phyloP scores from a whole-genome alignment of 2,888 invertebrate genomes.

The Chesias legatella region DNA sequence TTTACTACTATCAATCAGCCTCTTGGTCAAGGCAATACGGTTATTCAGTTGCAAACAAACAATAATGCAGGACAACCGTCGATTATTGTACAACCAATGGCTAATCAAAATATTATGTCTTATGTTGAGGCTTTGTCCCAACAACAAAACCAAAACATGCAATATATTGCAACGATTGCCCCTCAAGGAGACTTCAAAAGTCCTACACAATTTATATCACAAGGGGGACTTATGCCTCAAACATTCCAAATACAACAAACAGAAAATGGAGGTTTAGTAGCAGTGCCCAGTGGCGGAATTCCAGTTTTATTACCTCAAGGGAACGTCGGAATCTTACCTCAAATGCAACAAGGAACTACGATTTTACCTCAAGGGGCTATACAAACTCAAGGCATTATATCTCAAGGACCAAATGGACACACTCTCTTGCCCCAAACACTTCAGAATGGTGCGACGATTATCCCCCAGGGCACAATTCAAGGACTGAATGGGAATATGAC shows the following conservation, averaged over 20 bases:
- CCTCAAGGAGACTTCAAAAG: conserved; percentile 81
- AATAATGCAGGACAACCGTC: conserved; percentile 81
- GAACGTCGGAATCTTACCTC: conserved; percentile 74
- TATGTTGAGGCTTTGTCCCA: conserved; percentile 86
- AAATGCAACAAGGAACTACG: conserved; percentile 78
- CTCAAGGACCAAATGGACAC: conserved; percentile 79
- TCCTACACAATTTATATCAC: conserved; percentile 78
- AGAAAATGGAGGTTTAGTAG: conserved; percentile 80
- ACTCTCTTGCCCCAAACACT: conserved; percentile 82
- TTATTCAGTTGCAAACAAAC: conserved; percentile 80
- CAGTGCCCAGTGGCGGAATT: conserved; percentile 81
- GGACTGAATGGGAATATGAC: conserved; percentile 64
- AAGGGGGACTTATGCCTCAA: conserved; percentile 78
- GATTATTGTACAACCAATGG: conserved; percentile 85
- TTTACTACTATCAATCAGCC: conserved; percentile 71
- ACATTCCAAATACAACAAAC: conserved; percentile 82
- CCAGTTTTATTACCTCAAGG: conserved; percentile 78
- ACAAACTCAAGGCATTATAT: conserved; percentile 73
- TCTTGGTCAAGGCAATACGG: conserved; percentile 72
- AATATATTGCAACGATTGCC: conserved; percentile 86
- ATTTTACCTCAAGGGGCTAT: conserved; percentile 80
- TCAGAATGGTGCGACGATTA: conserved; percentile 82
- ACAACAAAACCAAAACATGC: conserved; percentile 85
- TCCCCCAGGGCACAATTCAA: conserved; percentile 79
- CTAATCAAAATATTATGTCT: conserved; percentile 81